Evolutionary conservation across 2,888 invertebrate genomes (phyloP), one percentile per base, ranked within the genome.

Genomic region (Hofmannophila pseudospretella): DNA sequence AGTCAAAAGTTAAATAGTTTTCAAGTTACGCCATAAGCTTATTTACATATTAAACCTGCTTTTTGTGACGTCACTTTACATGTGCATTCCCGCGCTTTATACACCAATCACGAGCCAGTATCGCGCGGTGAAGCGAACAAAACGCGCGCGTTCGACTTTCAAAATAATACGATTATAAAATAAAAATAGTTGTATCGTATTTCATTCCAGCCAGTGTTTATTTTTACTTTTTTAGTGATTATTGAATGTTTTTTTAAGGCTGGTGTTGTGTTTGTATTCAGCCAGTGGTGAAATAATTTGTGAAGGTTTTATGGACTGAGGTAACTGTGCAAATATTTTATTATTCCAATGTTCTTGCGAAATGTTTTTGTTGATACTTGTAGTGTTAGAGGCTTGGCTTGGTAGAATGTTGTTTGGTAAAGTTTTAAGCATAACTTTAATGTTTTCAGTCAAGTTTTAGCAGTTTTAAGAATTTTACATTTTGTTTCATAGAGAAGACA

Each of bases 81-180:
- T 51, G 51, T 65, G 64, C 70, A 66, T 75, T 79, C 72, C 75
- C 79, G 78, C 76, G 72, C 50, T 64, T 55, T 51, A 41, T 47
- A 48, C 58, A 57, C 76, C 75, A 79, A 81, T 78, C 66, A 62
- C 45, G 33, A 32, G 58, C 45, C 68, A 82, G 84, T 84, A 65
- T 49, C 57, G 72, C 64, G 70, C 51, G 39, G 60, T 47, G 43
- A 42, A 54, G 47, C 57, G 41, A 62, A 65, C 71, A 62, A 50
- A 42, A 58, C 70, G 76, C 70, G 68, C 74, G 76, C 57, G 58
- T 74, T 58, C 41, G 13, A 26, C 39, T 42, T 46, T 61, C 51
- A 40, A n/a, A 48, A 58, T 56, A 14, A 12, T 13, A 23, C 20
- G 11, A 20, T 33, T 23, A 7, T 12, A 29, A 13, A 9, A 29